Evolutionary conservation across 2,797 vertebrate species (phyloP).

Genomic region (Phaenicophaeus curvirostris): DNA sequence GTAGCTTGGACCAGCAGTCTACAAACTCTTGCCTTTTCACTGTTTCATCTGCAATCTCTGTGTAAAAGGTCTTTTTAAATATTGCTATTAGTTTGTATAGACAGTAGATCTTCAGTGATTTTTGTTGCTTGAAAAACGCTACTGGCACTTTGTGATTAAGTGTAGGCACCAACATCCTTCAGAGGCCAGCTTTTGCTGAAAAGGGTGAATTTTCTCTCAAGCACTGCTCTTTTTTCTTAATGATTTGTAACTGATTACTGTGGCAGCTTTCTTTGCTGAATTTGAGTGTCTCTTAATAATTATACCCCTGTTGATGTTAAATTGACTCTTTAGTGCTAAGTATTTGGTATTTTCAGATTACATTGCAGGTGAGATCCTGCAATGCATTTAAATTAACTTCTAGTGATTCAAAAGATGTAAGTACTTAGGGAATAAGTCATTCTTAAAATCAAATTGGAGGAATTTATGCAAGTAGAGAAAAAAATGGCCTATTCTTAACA

Average conservation of each 20-base stretch:
- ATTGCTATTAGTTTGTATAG: background rate
- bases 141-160: background rate
- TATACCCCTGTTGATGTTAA: background rate
- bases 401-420: background rate
- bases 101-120: background rate
- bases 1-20: background rate
- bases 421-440: background rate
- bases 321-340: background rate
- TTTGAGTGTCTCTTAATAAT: background rate
- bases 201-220: background rate
- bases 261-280: background rate
- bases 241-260: background rate
- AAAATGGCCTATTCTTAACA: rapidly evolving
- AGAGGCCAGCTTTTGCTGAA: background rate
- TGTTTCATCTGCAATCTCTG: background rate
- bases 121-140: background rate
- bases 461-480: background rate
- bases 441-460: background rate
- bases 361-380: background rate
- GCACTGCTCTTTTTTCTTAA: background rate
- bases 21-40: background rate
- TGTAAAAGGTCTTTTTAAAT: background rate
- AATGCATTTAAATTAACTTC: background rate
- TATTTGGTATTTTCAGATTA: background rate
- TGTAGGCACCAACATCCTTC: background rate